Conservation (phyloP, 2,888 invertebrate genomes). For the Cistogaster globosa region DNA sequence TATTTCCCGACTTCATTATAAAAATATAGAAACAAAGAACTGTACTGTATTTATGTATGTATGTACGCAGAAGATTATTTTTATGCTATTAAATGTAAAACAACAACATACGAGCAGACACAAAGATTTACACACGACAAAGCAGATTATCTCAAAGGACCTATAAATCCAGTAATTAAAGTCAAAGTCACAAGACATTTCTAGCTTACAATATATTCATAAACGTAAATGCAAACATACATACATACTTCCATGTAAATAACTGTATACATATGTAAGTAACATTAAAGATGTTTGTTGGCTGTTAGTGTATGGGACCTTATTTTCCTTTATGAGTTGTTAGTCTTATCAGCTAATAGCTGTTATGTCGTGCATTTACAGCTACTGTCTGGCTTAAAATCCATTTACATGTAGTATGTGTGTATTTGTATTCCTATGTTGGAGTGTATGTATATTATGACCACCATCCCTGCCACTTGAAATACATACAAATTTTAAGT, state of each 20-base stretch:
- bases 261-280: neutral
- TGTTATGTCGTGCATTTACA: constrained; percentile 67
- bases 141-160: constrained; percentile 82
- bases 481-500: constrained; percentile 43
- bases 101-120: constrained; percentile 45
- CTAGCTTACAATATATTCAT: constrained; percentile 54
- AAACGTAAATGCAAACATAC: neutral
- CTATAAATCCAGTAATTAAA: constrained; percentile 83
- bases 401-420: neutral
- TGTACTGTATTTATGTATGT: constrained; percentile 38
- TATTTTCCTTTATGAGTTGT: constrained; percentile 64
- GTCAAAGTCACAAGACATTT: constrained; percentile 82
- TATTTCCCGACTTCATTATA: constrained; percentile 31
- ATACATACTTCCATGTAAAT: neutral
- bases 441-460: constrained; percentile 46
- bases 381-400: constrained; percentile 67
- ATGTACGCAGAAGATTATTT: constrained; percentile 16
- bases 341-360: constrained; percentile 67
- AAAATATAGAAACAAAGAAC: constrained; percentile 75
- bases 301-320: neutral
- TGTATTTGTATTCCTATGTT: neutral
- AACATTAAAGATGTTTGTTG: no score
- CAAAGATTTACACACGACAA: constrained; percentile 68
- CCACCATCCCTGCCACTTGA: constrained; percentile 51
- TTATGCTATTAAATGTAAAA: constrained; percentile 43